Percentiles rank a stretch among this genome's conserved stretches.
phyloP scores from a whole-genome alignment of 2,888 invertebrate genomes.

The Pemphredon lugubris region DNA sequence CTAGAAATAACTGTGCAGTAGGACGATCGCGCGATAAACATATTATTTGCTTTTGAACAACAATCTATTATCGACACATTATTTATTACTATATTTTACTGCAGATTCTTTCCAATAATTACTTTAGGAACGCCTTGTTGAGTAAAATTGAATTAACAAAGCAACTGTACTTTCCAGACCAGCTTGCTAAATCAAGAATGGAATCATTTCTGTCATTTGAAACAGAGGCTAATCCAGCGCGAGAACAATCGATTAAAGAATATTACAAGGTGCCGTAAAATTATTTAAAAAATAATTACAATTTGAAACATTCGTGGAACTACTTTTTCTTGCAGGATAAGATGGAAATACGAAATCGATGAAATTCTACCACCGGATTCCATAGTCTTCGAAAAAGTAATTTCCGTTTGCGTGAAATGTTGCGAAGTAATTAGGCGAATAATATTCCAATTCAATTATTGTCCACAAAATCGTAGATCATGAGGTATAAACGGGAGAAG shows the following conservation, averaged over 20 bases:
- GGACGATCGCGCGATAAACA: too few species aligned
- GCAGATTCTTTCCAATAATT: too few species aligned
- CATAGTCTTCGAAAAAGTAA: slow-evolving; percentile 31
- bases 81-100: too few species aligned
- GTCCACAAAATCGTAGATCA: slow-evolving; percentile 20
- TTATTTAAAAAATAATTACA: background rate
- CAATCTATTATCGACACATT: too few species aligned
- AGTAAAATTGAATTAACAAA: too few species aligned
- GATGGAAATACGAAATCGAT: slow-evolving; percentile 6
- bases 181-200: slow-evolving; percentile 17
- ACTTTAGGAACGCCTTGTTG: too few species aligned
- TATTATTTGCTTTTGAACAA: too few species aligned
- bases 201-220: slow-evolving; percentile 20
- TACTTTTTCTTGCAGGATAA: slow-evolving; percentile 7
- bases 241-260: slow-evolving; percentile 7
- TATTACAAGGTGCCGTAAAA: slow-evolving; percentile 20
- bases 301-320: too few species aligned
- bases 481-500: slow-evolving; percentile 14
- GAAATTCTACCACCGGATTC: slow-evolving; percentile 12
- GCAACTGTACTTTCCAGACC: slow-evolving; percentile 16
- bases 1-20: too few species aligned
- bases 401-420: background rate
- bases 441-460: too few species aligned
- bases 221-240: slow-evolving; percentile 10
- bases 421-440: too few species aligned